phyloP scores from a whole-genome alignment of 1,140 invertebrate genomes.

The Condylostylus longicornis region DNA sequence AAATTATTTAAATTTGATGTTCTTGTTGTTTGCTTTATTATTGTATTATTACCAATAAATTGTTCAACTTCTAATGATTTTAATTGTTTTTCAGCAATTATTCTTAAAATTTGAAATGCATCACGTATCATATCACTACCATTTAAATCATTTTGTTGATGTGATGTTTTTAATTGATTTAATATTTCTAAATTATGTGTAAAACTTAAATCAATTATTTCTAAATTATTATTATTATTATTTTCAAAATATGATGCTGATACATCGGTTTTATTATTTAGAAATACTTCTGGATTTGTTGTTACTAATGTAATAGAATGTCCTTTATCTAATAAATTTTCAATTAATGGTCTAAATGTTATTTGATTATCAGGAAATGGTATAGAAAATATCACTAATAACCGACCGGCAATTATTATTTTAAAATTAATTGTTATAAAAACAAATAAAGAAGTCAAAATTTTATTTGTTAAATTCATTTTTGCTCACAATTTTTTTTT shows the following conservation, averaged over 20 bases:
- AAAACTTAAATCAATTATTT: conserved; percentile 5
- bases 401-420: conserved; percentile 13
- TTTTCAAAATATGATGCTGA: neutral
- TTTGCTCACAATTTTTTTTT: too few relatives aligned
- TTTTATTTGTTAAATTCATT: too few relatives aligned
- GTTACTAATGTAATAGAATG: conserved; percentile 34
- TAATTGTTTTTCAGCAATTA: conserved; percentile 14
- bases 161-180: conserved; percentile 1
- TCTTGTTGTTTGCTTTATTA: neutral
- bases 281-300: conserved; percentile 20
- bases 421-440: neutral
- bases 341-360: conserved; percentile 31
- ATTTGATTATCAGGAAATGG: conserved; percentile 34
- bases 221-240: neutral
- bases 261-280: neutral
- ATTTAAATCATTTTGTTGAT: neutral
- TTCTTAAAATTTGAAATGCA: conserved; percentile 1
- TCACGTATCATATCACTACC: neutral
- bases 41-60: conserved; percentile 10
- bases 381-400: conserved; percentile 34
- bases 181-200: conserved; percentile 1
- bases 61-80: conserved; percentile 16
- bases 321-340: conserved; percentile 32
- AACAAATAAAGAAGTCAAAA: too few relatives aligned
- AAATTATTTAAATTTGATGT: neutral